phyloP scores from a whole-genome alignment of 2,888 invertebrate species.

The Catonia carolina region DNA sequence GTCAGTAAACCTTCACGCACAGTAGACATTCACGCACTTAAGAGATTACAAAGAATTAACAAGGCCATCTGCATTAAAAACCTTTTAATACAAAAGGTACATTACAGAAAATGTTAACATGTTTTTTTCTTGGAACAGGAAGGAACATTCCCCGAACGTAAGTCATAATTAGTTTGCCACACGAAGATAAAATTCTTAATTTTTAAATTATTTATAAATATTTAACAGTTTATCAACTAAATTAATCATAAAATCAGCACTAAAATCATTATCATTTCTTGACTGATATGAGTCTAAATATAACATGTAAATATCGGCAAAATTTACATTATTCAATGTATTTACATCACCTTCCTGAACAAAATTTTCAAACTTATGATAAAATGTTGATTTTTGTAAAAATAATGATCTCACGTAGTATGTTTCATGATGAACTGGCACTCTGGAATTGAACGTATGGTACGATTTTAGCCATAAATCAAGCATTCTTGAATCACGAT shows the following conservation, averaged over 20 bases:
- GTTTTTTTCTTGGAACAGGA: too few species aligned
- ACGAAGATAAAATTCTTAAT: too few species aligned
- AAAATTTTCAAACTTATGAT: background rate
- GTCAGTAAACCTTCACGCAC: too few species aligned
- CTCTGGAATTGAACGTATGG: background rate
- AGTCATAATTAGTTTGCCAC: too few species aligned
- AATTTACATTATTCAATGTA: background rate
- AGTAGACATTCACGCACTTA: too few species aligned
- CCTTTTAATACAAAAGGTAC: too few species aligned
- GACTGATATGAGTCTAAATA: too few species aligned
- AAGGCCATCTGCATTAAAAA: too few species aligned
- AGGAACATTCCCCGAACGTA: too few species aligned
- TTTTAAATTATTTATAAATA: background rate
- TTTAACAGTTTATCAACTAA: background rate
- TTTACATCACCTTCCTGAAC: background rate
- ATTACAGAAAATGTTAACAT: too few species aligned
- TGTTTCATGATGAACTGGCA: background rate
- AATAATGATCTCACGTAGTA: background rate
- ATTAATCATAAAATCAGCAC: background rate
- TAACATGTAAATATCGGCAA: background rate
- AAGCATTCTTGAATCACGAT: constrained; percentile 6
- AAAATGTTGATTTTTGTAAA: background rate
- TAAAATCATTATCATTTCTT: too few species aligned
- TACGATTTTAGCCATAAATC: constrained; percentile 9
- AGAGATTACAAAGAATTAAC: too few species aligned